These are phyloP conservation scores for Ctenosaura bakeri DNA, from an alignment of 2,797 vertebrate genomes.

Conservation along the genomic window DNA sequence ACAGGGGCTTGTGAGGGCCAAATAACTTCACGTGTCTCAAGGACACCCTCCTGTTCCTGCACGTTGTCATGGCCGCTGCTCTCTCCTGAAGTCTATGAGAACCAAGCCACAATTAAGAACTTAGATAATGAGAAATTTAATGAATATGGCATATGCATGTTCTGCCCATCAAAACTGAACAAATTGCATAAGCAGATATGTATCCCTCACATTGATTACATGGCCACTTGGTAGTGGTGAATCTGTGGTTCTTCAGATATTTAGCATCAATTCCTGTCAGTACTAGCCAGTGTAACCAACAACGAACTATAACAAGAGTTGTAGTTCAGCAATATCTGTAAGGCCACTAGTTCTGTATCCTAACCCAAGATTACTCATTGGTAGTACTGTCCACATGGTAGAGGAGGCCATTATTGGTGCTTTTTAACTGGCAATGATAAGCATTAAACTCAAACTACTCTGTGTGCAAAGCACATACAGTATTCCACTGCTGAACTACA, in stretches of 20 bases:
- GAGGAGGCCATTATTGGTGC: not conserved
- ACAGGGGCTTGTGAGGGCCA: slow-evolving; percentile 64
- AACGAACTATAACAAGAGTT: not conserved
- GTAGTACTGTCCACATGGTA: not conserved
- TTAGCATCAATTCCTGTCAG: not conserved
- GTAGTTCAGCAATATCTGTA: not conserved
- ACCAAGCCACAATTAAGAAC: slow-evolving; percentile 40
- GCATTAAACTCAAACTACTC: not conserved
- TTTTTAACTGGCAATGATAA: not conserved
- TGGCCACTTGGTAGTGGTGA: not conserved
- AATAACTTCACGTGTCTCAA: slow-evolving; percentile 74
- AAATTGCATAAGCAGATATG: not conserved
- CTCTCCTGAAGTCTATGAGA: slow-evolving; percentile 89
- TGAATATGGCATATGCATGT: not conserved
- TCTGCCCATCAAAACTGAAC: not conserved
- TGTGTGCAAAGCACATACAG: not conserved
- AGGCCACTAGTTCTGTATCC: not conserved
- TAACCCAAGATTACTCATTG: not conserved
- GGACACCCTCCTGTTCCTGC: slow-evolving; percentile 80
- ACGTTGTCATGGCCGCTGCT: slow-evolving; percentile 85
- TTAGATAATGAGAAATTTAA: not conserved
- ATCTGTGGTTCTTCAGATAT: not conserved
- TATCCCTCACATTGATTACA: not conserved
- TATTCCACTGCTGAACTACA: not conserved
- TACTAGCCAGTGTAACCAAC: not conserved